Percentiles rank a stretch among this genome's conserved stretches.
These are phyloP conservation scores for Leptatherina wallacei DNA, from an alignment of 2,797 vertebrate genomes.

Conservation along the genomic window DNA sequence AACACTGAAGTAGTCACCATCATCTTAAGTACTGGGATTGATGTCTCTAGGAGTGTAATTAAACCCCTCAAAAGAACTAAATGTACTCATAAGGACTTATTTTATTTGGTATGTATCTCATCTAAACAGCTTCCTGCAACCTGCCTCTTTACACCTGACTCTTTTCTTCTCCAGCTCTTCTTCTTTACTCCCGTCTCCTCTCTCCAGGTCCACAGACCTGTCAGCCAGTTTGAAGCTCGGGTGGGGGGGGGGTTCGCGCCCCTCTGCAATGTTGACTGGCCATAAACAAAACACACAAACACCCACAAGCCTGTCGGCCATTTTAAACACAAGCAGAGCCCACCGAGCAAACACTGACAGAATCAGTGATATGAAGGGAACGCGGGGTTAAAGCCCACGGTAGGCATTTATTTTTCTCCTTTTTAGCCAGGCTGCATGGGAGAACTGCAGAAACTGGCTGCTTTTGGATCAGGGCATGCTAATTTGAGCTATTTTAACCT, in stretches of 20 bases:
- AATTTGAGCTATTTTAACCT: neutral
- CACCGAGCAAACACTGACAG: conserved; percentile 55
- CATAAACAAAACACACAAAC: conserved; percentile 77
- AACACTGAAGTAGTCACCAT: conserved; percentile 18
- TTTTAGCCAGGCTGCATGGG: neutral
- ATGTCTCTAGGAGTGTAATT: neutral
- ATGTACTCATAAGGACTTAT: neutral
- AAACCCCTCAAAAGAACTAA: neutral
- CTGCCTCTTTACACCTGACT: neutral
- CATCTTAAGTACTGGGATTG: neutral
- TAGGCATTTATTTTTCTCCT: neutral
- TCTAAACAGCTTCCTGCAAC: neutral
- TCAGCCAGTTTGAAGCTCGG: conserved; percentile 19
- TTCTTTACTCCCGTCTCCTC: neutral
- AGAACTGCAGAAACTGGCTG: neutral
- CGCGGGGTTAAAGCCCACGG: neutral
- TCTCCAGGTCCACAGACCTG: conserved; percentile 4
- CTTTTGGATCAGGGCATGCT: neutral
- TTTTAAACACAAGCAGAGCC: conserved; percentile 61
- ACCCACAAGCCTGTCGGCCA: conserved; percentile 42
- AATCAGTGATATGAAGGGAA: conserved; percentile 17
- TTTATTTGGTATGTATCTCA: neutral
- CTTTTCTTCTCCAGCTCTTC: neutral
- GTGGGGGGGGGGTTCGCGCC: conserved; percentile 48
- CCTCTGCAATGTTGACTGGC: conserved; percentile 73